Base-by-base conservation (phyloP, 2,797 vertebrate genomes). In the Intellagama lesueurii region DNA sequence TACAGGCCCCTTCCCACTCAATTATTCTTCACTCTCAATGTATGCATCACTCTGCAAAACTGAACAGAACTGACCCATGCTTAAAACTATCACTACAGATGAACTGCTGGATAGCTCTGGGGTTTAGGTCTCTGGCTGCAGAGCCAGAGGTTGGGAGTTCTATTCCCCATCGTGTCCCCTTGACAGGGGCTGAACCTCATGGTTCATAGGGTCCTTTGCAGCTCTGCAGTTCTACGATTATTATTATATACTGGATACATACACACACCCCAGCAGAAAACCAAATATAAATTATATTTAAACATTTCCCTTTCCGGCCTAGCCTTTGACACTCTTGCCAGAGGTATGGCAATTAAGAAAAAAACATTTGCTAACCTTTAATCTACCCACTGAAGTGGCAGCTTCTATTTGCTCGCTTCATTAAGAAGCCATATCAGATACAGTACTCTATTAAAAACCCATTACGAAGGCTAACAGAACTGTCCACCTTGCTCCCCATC, bases 401-500 rank as follows among this genome's bases (percentile, higher is more conserved):
- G 80, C 56, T 56, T 40, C n/a, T 32, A 1, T 5, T 14, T 40
- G 30, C 32, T 17, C 9, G 19, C 26, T 8, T 35, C 30, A 22
- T 60, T 16, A 8, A 24, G 81, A 83, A 69, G 26, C 14, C 3
- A 68, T 17, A 14, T 17, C 28, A 40, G 60, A 68, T 68, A 12
- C 14, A n/a, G 66, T 70, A n/a, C 7, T 64, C 14, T 26, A n/a
- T 22, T 47, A 47, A 73, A 47, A 77, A 12, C 1, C 16, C 60
- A 35, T 44, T 30, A 35, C 60, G 35, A 9, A 19, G 7, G 5
- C 19, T 28, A 52, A 12, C 30, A 75, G 52, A 83, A 44, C 81
- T 5, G 0, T n/a, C 68, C 24, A 30, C 70, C 26, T 3, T 30
- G 1, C 0, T 28, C 32, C 52, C 12, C n/a, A 56, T 30, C 56